Evolutionary conservation across 1,140 invertebrate genomes (phyloP).

Genomic region (Rhagoletis zephyria): DNA sequence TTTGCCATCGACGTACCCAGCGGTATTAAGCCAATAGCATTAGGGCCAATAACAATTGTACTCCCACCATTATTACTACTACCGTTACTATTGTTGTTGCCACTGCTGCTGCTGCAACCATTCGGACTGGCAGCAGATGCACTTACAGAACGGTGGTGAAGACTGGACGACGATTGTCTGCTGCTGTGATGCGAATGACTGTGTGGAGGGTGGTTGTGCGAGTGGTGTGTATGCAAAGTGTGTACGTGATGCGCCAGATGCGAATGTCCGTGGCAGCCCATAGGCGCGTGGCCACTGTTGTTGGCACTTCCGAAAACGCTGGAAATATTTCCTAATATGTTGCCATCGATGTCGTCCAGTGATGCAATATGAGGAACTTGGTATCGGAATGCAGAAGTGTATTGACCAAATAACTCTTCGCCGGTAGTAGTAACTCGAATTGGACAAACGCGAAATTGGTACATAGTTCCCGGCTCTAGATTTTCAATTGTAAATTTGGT

Average conservation of each 20-base stretch:
- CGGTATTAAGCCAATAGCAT: conserved; percentile 60
- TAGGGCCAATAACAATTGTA: conserved; percentile 52
- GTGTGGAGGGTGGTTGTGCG: conserved; percentile 51
- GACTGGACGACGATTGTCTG: conserved; percentile 60
- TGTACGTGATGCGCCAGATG: conserved; percentile 51
- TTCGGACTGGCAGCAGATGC: conserved; percentile 64
- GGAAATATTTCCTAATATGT: conserved; percentile 56
- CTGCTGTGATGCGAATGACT: conserved; percentile 63
- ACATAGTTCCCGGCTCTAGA: conserved; percentile 81
- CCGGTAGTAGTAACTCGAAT: conserved; percentile 77
- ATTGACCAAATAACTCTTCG: conserved; percentile 79
- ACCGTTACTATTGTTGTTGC: conserved; percentile 17
- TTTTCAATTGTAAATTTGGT: conserved; percentile 79
- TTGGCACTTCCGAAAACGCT: conserved; percentile 59
- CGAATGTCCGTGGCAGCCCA: conserved; percentile 55
- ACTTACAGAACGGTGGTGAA: conserved; percentile 67
- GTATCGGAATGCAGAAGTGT: conserved; percentile 77
- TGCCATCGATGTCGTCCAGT: conserved; percentile 61
- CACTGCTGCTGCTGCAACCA: conserved; percentile 28
- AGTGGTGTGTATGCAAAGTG: conserved; percentile 55
- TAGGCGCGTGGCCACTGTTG: not conserved
- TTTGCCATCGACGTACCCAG: conserved; percentile 63
- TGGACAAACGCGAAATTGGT: conserved; percentile 82
- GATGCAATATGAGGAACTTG: conserved; percentile 62
- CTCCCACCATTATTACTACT: conserved; percentile 61